These are phyloP conservation scores for Neostethus bicornis DNA, from an alignment of 2,797 vertebrate genomes.

Conservation along the genomic window DNA sequence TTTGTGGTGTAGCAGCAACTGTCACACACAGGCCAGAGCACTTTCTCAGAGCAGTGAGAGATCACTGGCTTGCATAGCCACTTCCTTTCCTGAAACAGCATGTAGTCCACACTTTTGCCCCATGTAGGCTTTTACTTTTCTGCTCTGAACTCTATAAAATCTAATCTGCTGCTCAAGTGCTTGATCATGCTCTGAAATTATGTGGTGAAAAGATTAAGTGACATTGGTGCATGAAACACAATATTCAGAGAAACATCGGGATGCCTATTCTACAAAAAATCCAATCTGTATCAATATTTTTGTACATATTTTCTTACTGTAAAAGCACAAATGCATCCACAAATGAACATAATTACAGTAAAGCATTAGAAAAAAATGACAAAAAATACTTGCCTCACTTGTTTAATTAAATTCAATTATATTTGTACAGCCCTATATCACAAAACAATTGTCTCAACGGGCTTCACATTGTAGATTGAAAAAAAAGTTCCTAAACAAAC, in stretches of 20 bases:
- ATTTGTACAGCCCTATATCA: too few species aligned
- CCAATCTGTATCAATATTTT: neutral
- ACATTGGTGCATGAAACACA: neutral
- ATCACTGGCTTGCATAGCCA: slow-evolving; percentile 18
- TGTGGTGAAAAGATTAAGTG: neutral
- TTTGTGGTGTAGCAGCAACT: slow-evolving; percentile 56
- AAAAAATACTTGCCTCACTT: neutral
- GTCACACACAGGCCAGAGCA: slow-evolving; percentile 44
- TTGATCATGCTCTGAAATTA: neutral
- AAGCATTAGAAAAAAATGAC: neutral
- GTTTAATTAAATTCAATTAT: too few species aligned
- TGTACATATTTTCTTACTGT: too few species aligned
- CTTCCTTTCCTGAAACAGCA: slow-evolving; percentile 29
- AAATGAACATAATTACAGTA: neutral
- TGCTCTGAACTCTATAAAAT: neutral
- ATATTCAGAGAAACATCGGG: neutral
- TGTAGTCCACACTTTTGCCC: slow-evolving; percentile 2
- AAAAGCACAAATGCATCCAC: neutral
- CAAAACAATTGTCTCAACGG: too few species aligned
- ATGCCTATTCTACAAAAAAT: neutral
- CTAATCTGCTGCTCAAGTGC: neutral
- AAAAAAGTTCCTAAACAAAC: too few species aligned
- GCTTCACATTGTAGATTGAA: too few species aligned
- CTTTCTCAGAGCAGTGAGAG: slow-evolving; percentile 17
- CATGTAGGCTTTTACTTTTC: neutral